A percentile compares a stretch with the other conserved stretches of the same genome.
phyloP scores from a whole-genome alignment of 2,797 vertebrate species.

The Sebastes flavidus region DNA sequence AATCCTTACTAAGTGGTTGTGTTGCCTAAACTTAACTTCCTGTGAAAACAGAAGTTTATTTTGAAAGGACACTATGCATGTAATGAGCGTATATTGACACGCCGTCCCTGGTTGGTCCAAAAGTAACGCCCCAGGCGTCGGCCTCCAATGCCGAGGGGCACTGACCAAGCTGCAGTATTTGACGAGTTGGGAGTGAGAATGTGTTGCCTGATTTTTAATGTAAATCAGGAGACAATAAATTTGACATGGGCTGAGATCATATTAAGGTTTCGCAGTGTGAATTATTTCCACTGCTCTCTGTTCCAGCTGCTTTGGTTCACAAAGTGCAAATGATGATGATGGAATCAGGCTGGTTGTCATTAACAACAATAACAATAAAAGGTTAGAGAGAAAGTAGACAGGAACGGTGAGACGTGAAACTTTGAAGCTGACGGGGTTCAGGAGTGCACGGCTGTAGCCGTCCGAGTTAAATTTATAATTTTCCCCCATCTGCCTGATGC shows the following conservation, averaged over 20 bases:
- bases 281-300: slow-evolving; percentile 1
- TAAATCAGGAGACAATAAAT: slow-evolving; percentile 23
- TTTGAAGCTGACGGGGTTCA: slow-evolving; percentile 41
- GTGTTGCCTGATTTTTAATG: slow-evolving; percentile 1
- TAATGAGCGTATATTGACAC: too few species aligned
- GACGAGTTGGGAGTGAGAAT: too few species aligned
- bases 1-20: too few species aligned
- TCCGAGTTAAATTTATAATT: slow-evolving; percentile 62
- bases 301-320: neutral
- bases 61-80: too few species aligned
- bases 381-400: neutral
- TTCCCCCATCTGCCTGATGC: slow-evolving; percentile 60
- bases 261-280: slow-evolving; percentile 12
- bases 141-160: too few species aligned
- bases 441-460: slow-evolving; percentile 40
- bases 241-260: slow-evolving; percentile 23
- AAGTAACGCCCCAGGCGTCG: too few species aligned
- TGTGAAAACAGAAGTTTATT: too few species aligned
- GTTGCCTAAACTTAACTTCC: too few species aligned
- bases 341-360: neutral
- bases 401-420: slow-evolving; percentile 14
- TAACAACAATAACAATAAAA: slow-evolving; percentile 22
- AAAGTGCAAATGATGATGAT: neutral
- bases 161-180: too few species aligned
- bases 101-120: too few species aligned